Conservation (phyloP, 1,140 invertebrate species). For the Aphelenchoides avenae region DNA sequence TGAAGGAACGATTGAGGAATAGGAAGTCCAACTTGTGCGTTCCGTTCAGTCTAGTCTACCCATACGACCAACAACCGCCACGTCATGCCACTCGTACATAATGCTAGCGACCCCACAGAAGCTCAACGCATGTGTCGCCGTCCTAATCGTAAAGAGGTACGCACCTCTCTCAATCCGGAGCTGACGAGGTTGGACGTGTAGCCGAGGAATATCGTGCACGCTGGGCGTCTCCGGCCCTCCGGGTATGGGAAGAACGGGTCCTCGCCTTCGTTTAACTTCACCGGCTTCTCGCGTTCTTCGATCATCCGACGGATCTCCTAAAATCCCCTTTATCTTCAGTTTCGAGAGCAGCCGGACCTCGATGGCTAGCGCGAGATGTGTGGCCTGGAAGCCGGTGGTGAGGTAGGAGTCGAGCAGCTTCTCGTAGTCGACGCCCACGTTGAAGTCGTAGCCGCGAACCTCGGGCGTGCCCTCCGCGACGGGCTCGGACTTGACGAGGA, state of each 20-base stretch:
- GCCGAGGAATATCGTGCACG: slow-evolving; percentile 93
- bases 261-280: slow-evolving; percentile 30
- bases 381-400: slow-evolving; percentile 88
- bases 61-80: too few relatives aligned
- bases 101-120: too few relatives aligned
- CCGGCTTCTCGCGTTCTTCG: slow-evolving; percentile 26
- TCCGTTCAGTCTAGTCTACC: too few relatives aligned
- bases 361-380: slow-evolving; percentile 83
- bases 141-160: slow-evolving; percentile 67
- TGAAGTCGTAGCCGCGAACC: slow-evolving; percentile 80
- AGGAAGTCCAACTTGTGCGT: too few relatives aligned
- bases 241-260: slow-evolving; percentile 46
- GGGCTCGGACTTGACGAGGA: slow-evolving; percentile 27
- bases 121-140: too few relatives aligned
- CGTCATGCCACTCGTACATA: too few relatives aligned
- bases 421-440: slow-evolving; percentile 80
- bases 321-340: slow-evolving; percentile 8
- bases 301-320: slow-evolving; percentile 57
- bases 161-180: slow-evolving; percentile 83
- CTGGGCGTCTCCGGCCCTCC: slow-evolving; percentile 69
- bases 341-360: slow-evolving; percentile 59
- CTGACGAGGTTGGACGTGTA: slow-evolving; percentile 98
- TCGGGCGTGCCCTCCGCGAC: slow-evolving; percentile 16
- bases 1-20: too few relatives aligned
- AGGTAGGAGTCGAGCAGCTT: slow-evolving; percentile 75